These are phyloP conservation scores for Pteronotus mesoamericanus DNA, from an alignment of 2,797 vertebrate genomes.

Conservation along the genomic window DNA sequence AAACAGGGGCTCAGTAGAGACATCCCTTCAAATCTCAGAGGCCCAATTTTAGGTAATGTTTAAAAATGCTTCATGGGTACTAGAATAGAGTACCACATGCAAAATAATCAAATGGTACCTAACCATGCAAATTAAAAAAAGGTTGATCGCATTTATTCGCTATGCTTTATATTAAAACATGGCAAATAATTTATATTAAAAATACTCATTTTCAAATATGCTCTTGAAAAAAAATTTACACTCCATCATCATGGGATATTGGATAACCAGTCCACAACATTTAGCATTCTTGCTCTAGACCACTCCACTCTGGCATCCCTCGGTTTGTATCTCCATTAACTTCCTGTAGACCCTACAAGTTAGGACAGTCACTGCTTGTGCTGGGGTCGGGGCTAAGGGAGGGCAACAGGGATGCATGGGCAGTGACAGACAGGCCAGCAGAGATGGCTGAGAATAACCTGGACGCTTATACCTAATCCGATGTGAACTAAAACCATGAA, in stretches of 20 bases:
- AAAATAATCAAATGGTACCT: background rate
- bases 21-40: background rate
- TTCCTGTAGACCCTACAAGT: background rate
- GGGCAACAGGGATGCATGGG: rapidly evolving
- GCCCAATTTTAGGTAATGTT: background rate
- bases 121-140: background rate
- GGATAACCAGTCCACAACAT: background rate
- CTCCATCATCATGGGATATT: background rate
- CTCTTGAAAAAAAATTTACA: background rate
- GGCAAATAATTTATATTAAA: background rate
- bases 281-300: background rate
- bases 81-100: background rate
- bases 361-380: background rate
- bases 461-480: background rate
- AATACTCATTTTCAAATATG: background rate
- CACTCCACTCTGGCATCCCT: background rate
- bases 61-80: background rate
- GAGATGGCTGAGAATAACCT: background rate
- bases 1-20: background rate
- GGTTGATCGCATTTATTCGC: background rate
- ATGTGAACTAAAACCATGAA: background rate
- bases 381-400: background rate
- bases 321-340: background rate
- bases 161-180: background rate
- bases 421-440: background rate